Evolutionary conservation across 2,888 invertebrate genomes (phyloP), one percentile per base, ranked within the genome.

Genomic region (Amphipoea oculea): DNA sequence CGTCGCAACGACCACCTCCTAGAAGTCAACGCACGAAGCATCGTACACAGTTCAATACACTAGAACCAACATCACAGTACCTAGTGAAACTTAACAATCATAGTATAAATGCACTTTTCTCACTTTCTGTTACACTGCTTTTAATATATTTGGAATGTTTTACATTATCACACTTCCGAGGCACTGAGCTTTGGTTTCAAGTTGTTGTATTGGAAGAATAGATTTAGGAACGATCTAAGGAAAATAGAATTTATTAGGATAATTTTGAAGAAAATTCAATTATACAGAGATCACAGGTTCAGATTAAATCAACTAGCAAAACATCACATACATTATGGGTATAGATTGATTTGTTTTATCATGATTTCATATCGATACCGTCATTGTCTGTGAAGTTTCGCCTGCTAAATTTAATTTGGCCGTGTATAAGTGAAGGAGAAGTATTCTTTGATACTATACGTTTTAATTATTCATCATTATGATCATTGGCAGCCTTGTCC

Each of bases 1-100:
- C 97, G 93, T 73, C 97, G 93, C 88, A 97, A 90, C 77, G 97
- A 96, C 97, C 97, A 97, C 84, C 96, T 91, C 68, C 97, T 93
- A 65, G 96, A 96, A 36, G 97, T 96, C 74, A 96, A 90, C 42
- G 97, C 96, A 42, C 97, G 95, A 57, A 97, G 88, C 97, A 97
- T 97, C 73, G 85, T 92, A 82, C 88, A 90, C 85, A 78, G 79
- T 90, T 89, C 85, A 92, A 90, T 88, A 77, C 90, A 89, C 87
- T 79, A 86, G 80, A 83, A 65, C 88, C 85, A 90, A 81, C 79
- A 89, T 85, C 82, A 84, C 87, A 75, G 60, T 73, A 77, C 48
- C 57, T 74, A 82, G 73, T 84, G 84, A 85, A 87, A 81, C 75
- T 73, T 71, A 83, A 80, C 57, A 81, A 70, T 75, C 72, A 85